These are phyloP conservation scores for Corythornis cristatus DNA, from an alignment of 2,113 vertebrate species.

Conservation along the genomic window DNA sequence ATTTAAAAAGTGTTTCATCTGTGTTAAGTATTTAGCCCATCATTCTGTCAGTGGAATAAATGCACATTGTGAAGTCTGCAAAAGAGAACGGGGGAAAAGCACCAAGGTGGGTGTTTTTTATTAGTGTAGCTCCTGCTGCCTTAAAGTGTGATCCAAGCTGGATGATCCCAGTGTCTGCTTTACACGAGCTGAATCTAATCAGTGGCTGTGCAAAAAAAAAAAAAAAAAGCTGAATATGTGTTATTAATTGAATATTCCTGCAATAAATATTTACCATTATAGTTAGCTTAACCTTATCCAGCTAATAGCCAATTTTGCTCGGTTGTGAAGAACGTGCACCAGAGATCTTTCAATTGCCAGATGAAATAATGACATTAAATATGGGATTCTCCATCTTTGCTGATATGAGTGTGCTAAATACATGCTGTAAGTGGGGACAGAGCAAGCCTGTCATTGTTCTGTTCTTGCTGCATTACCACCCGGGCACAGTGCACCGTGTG, in stretches of 20 bases:
- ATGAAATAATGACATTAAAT: constrained; percentile 63
- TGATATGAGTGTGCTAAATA: constrained; percentile 57
- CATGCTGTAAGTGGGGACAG: constrained; percentile 40
- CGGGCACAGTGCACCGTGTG: constrained; percentile 58
- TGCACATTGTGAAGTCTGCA: background rate
- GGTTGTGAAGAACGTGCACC: constrained; percentile 40
- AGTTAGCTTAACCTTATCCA: constrained; percentile 51
- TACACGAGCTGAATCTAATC: constrained; percentile 2
- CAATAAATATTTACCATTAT: constrained; percentile 53
- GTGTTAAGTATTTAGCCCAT: background rate
- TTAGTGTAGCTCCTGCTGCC: constrained; percentile 1
- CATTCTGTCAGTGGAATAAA: background rate
- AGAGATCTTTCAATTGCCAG: constrained; percentile 65
- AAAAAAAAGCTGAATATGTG: constrained; percentile 20
- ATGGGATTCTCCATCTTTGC: constrained; percentile 55
- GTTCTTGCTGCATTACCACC: constrained; percentile 47
- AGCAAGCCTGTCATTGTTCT: constrained; percentile 67
- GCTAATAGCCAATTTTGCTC: constrained; percentile 51
- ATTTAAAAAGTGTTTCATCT: constrained; percentile 23
- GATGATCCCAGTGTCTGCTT: background rate
- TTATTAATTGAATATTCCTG: constrained; percentile 52
- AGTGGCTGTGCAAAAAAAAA: constrained; percentile 6
- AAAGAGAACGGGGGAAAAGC: background rate
- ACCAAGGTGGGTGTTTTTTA: constrained; percentile 18
- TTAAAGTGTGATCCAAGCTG: background rate